A percentile compares a stretch with the other conserved stretches of the same genome.
These are phyloP conservation scores for Gambelia wislizenii DNA, from an alignment of 2,797 vertebrate genomes.

Conservation along the genomic window DNA sequence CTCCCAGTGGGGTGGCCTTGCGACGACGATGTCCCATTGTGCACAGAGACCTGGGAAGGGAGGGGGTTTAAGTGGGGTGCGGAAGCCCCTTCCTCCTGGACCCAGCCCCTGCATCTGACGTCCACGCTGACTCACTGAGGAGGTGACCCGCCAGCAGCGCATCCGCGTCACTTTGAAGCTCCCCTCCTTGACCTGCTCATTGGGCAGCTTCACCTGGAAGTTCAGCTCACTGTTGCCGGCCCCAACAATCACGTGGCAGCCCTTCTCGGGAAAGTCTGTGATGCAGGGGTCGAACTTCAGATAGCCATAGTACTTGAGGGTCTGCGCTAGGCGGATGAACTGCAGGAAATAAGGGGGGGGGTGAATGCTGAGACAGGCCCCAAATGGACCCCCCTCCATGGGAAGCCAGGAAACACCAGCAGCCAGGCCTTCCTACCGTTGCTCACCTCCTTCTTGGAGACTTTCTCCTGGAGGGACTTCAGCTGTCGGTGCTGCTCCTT, in stretches of 20 bases:
- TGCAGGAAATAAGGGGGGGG: constrained; percentile 58
- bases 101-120: no score
- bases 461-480: constrained; percentile 97
- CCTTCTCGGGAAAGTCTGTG: constrained; percentile 97
- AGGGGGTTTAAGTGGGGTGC: fast-evolving
- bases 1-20: constrained; percentile 72
- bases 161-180: constrained; percentile 99
- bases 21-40: constrained; percentile 85
- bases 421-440: no score
- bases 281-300: constrained; percentile 96
- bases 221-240: constrained; percentile 98
- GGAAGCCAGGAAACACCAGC: no score
- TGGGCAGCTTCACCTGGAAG: constrained; percentile 96
- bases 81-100: neutral
- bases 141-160: constrained; percentile 98
- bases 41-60: constrained; percentile 86
- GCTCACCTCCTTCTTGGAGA: constrained; percentile 97
- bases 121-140: constrained; percentile 87
- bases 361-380: no score
- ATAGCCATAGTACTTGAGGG: constrained; percentile 95
- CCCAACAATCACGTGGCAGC: constrained; percentile 94
- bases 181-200: constrained; percentile 95
- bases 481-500: constrained; percentile 98
- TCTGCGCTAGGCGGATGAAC: constrained; percentile 95
- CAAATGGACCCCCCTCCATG: no score